Base-by-base conservation (phyloP, 2,797 vertebrate genomes). In the Tapirus indicus region DNA sequence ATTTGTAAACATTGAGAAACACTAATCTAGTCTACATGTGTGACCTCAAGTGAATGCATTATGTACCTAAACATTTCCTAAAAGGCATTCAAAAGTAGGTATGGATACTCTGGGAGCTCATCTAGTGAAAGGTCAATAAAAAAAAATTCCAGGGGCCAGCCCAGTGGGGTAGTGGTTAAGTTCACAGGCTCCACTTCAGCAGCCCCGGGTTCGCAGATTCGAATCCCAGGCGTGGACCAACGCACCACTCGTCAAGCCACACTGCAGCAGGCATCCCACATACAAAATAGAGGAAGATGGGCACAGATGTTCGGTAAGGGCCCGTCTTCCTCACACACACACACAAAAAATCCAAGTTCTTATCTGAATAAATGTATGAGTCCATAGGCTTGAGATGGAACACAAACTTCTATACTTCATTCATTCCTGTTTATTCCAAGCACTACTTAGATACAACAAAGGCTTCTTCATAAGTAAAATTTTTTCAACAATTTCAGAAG, bases 11-110 rank as follows among this genome's bases (percentile, higher is more conserved):
- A 94, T 12, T 21, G n/a, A 95, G n/a, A 93, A 97, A 74, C 47
- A 87, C 32, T 78, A 78, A 80, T 41, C 64, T 62, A n/a, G 21
- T 91, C 32, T 56, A 49, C 41, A 41, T 20, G 13, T 72, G 80
- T 75, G 58, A 94, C 18, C 62, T 60, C 16, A 93, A 95, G 6
- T 44, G 18, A 95, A 74, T 14, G 6, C 25, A 84, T 47, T 68
- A 58, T 32, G 10, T 79, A 94, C 62, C 71, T 92, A 82, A 94
- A 44, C 47, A 79, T 74, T 93, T 96, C 74, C 68, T 94, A 96
- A 95, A 49, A 25, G 14, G 32, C 35, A 64, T 41, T 91, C 56
- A 79, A 56, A 94, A 79, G 49, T 23, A 80, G n/a, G n/a, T 18
- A 89, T 41, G 17, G 68, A 95, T 38, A 96, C 12, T 74, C n/a